Evolutionary conservation across 1,140 invertebrate species (phyloP), one percentile per base, ranked within the genome.

Genomic region (Pseudomyrmex concolor): DNA sequence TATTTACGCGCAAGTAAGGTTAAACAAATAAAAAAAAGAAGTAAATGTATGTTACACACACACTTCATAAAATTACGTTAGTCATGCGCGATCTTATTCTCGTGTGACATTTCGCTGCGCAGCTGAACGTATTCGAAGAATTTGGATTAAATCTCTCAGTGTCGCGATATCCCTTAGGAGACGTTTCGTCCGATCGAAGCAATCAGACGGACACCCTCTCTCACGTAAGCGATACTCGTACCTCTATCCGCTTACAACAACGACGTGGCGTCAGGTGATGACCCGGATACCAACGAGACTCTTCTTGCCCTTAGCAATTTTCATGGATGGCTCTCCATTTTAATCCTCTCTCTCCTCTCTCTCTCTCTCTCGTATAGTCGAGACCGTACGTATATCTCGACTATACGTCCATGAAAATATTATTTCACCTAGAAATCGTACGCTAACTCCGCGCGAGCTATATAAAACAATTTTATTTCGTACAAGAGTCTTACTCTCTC

Each of bases 221-320:
- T 84, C 67, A 63, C 45, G 45, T 55, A 66, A 17, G 54, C 83
- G 73, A 51, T 74, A 84, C 48, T 72, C 51, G 34, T 34, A 19
- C 63, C 43, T 64, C 50, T 34, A 70, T 87, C 51, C 74, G 60
- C 62, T 74, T 82, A 19, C 54, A 55, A 73, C 70, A 45, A 73
- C 25, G 73, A 51, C 19, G 15, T 43, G 73, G 55, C 19, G 15
- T 43, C 50, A 66, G 62, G 57, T 71, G 67, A 83, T 60, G 48
- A 72, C 59, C 55, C 48, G 55, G 45, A 84, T 59, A 83, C 54
- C 63, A 62, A 63, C 70, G 57, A 57, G 70, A 87, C 59, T 74
- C 54, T 34, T 34, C 34, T 55, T 81, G 70, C 63, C 55, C 71
- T 87, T 83, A 87, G 83, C 83, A 88, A 66, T 86, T 87, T 87